Conservation (phyloP, 2,797 vertebrate genomes). For the Heterohyrax brucei region DNA sequence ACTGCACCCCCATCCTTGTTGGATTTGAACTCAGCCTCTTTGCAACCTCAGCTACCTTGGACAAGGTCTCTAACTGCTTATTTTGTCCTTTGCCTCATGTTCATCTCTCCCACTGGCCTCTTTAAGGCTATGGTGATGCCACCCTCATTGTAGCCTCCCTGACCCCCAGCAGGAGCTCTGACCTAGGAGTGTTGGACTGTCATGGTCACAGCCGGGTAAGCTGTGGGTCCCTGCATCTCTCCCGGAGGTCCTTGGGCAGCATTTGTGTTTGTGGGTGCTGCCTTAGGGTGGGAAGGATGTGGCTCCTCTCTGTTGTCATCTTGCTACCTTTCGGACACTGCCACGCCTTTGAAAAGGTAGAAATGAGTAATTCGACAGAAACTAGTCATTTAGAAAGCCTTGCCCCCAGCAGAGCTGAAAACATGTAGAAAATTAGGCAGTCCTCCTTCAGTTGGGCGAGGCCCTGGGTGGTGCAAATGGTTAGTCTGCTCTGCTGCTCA, state of each 20-base stretch:
- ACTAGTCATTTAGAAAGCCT: constrained; percentile 78
- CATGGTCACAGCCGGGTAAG: accelerated
- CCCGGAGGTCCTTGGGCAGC: neutral
- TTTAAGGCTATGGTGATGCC: neutral
- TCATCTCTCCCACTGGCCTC: neutral
- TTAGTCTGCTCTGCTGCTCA: too few species aligned
- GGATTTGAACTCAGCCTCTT: neutral
- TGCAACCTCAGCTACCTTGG: too few species aligned
- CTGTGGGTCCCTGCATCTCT: neutral
- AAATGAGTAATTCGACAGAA: constrained; percentile 74
- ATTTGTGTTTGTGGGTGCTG: neutral
- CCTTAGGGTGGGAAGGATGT: neutral
- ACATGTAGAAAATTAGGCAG: neutral
- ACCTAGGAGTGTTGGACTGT: too few species aligned
- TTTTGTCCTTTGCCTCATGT: neutral
- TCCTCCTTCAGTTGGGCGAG: neutral
- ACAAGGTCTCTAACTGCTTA: neutral
- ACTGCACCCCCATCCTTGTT: neutral
- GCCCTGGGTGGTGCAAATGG: too few species aligned
- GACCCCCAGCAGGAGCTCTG: accelerated
- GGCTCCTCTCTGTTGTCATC: neutral
- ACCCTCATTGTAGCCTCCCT: neutral
- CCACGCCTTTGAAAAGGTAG: constrained; percentile 65
- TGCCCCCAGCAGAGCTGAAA: neutral
- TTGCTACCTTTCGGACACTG: constrained; percentile 63